These are phyloP conservation scores for Morone saxatilis DNA, from an alignment of 2,113 vertebrate species.

Conservation along the genomic window DNA sequence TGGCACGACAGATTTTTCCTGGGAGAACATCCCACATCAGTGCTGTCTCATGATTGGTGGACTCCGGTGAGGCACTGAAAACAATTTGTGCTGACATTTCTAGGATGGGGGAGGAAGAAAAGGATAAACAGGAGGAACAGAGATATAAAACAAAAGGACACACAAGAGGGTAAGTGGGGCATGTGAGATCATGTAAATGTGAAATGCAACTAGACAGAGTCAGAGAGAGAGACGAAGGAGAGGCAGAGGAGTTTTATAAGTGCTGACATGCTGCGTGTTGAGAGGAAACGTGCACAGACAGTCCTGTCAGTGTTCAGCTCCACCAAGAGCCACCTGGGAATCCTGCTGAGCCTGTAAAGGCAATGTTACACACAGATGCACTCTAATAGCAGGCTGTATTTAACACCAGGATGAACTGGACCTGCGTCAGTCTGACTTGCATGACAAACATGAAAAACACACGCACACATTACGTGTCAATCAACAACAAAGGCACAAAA, in stretches of 20 bases:
- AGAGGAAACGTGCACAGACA: constrained; percentile 49
- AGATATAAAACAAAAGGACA: constrained; percentile 2
- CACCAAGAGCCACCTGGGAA: constrained; percentile 49
- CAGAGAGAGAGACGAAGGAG: background rate
- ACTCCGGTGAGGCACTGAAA: background rate
- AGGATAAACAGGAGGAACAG: background rate
- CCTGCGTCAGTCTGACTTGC: constrained; percentile 8
- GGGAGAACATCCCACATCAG: constrained; percentile 25
- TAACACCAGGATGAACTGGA: background rate
- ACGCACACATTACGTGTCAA: background rate
- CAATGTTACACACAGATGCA: constrained; percentile 10
- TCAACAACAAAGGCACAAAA: background rate
- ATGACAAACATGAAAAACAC: background rate
- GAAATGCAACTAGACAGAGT: background rate
- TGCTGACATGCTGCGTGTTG: constrained; percentile 37
- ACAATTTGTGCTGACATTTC: constrained; percentile 10
- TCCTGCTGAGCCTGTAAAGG: constrained; percentile 44
- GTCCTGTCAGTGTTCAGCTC: constrained; percentile 30
- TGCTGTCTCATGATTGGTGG: constrained; percentile 16
- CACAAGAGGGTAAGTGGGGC: background rate
- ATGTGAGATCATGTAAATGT: constrained; percentile 8
- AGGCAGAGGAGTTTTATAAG: constrained; percentile 35
- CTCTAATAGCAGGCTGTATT: background rate
- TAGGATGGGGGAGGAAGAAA: background rate
- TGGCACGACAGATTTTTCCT: constrained; percentile 21